phyloP scores from a whole-genome alignment of 2,888 invertebrate species.

The Theristus sp. region DNA sequence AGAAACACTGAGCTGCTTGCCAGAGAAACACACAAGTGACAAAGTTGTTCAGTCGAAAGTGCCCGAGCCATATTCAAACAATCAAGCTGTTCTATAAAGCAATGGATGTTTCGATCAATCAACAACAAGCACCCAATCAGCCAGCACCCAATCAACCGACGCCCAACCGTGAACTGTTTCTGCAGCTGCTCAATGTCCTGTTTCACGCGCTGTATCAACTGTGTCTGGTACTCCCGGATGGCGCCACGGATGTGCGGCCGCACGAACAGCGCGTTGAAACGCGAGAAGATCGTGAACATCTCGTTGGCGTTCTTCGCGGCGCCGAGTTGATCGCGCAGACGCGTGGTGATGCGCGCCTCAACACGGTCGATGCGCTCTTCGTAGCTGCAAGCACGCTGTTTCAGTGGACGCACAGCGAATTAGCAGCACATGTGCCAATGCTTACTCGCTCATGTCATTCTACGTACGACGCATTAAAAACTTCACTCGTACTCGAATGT shows the following conservation, averaged over 20 bases:
- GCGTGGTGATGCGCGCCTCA: conserved; percentile 89
- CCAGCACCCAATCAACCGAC: too few relatives aligned
- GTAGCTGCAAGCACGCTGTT: conserved; percentile 48
- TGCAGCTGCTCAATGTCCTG: conserved; percentile 94
- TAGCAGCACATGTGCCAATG: neutral
- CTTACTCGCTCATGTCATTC: neutral
- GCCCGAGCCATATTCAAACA: too few relatives aligned
- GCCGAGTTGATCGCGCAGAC: conserved; percentile 86
- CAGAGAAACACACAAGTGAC: conserved; percentile 1
- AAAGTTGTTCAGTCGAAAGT: too few relatives aligned
- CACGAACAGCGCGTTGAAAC: conserved; percentile 95
- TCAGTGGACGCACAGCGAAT: neutral
- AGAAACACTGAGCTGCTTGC: too few relatives aligned
- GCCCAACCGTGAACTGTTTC: conserved; percentile 80
- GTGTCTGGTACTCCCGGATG: conserved; percentile 95
- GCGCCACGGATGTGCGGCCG: conserved; percentile 91
- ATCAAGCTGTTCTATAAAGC: too few relatives aligned
- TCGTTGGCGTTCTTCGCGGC: conserved; percentile 98
- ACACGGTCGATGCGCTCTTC: conserved; percentile 95
- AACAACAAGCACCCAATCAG: too few relatives aligned
- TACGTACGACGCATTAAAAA: too few relatives aligned
- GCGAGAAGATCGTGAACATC: conserved; percentile 91
- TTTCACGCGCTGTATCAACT: conserved; percentile 92
- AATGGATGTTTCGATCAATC: too few relatives aligned
- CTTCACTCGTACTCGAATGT: too few relatives aligned